Percentiles rank a stretch among this genome's conserved stretches.
Conservation (phyloP, 2,113 vertebrate genomes). For the Strix uralensis region DNA sequence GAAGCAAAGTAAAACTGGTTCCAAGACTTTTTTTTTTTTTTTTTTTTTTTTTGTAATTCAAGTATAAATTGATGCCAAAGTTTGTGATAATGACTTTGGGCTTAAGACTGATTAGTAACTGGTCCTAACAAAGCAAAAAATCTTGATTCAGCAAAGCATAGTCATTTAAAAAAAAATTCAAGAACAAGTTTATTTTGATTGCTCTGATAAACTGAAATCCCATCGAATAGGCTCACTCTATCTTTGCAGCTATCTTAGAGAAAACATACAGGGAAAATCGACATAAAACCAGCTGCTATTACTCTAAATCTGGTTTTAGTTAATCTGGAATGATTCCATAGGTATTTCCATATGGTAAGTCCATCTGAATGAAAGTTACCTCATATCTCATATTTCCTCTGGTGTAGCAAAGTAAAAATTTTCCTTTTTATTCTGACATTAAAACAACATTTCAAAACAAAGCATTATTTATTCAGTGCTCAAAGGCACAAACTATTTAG, state of each 20-base stretch:
- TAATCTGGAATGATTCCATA: neutral
- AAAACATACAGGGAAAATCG: neutral
- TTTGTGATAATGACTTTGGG: neutral
- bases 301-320: neutral
- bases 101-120: neutral
- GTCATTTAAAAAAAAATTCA: neutral
- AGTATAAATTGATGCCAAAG: neutral
- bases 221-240: neutral
- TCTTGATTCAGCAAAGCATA: neutral
- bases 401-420: neutral
- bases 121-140: neutral
- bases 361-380: neutral
- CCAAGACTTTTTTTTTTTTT: too few species aligned
- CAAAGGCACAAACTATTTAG: neutral
- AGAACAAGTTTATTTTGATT: neutral
- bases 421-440: neutral
- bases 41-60: neutral
- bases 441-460: neutral
- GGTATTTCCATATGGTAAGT: neutral
- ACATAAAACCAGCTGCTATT: neutral
- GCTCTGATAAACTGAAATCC: neutral
- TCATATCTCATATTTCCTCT: neutral
- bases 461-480: neutral
- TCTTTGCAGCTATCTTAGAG: neutral
- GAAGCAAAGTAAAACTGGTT: neutral